Conservation (phyloP, 2,113 vertebrate genomes). For the Pyxicephalus adspersus region DNA sequence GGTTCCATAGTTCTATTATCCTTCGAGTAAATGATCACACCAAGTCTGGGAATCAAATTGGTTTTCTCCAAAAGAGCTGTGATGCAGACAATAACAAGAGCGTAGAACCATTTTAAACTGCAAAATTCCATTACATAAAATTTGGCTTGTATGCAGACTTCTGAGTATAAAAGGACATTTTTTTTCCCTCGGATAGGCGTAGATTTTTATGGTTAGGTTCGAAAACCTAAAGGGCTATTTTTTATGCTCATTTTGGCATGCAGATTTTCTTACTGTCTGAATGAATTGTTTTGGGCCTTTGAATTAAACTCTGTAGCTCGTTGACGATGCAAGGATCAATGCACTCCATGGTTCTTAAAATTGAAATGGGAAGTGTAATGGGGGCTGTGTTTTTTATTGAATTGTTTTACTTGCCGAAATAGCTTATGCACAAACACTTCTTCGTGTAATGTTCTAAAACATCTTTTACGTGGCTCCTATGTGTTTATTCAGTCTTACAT, state of each 20-base stretch:
- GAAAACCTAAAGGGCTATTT: not conserved
- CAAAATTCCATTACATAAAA: not conserved
- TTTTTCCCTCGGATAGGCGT: not conserved
- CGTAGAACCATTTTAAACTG: not conserved
- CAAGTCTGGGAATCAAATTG: too few relatives aligned
- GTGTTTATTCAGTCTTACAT: constrained; percentile 48
- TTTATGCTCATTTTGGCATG: not conserved
- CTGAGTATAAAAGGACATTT: not conserved
- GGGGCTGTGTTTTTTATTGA: constrained; percentile 19
- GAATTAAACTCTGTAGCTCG: constrained; percentile 16
- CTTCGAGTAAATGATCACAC: too few relatives aligned
- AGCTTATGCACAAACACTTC: not conserved
- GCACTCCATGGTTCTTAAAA: constrained; percentile 24
- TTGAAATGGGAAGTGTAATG: not conserved
- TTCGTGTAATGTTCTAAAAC: not conserved
- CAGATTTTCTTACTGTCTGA: not conserved
- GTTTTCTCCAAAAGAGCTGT: not conserved
- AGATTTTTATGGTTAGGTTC: too few relatives aligned
- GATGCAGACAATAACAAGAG: not conserved
- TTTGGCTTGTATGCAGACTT: not conserved
- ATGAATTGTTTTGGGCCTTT: not conserved
- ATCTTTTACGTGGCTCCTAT: constrained; percentile 3
- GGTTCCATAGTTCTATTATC: too few relatives aligned
- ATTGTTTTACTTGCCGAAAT: constrained; percentile 16
- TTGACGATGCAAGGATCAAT: not conserved